Evolutionary conservation across 2,888 invertebrate species (phyloP), one percentile per base, ranked within the genome.

Genomic region (Pterobdella sp.): DNA sequence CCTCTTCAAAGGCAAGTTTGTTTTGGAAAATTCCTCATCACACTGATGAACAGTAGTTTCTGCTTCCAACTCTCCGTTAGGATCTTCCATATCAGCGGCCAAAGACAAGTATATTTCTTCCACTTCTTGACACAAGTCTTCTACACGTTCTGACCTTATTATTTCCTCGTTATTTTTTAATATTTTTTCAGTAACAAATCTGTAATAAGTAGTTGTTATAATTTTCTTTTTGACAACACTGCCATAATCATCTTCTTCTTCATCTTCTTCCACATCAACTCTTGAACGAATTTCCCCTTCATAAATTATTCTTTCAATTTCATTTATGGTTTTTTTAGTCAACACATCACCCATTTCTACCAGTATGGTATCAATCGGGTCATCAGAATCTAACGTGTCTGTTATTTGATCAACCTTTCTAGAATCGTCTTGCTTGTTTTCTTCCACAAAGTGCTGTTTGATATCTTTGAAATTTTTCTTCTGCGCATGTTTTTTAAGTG

Each of bases 21-120:
- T 72, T 31, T 36, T 42, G 29, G 68, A 56, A 1, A 72, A 10
- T 18, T 71, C 68, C 22, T 67, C 70, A 2, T 73, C 73, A 49
- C 37, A 72, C 37, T 74, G 74, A 18, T 72, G 37, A 3, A 74
- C 69, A 22, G 52, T 69, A n/a, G 74, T 74, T 18, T 74, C 72
- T n/a, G 74, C 65, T 42, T 69, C 74, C n/a, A 72, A 72, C 22
- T 72, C 72, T 52, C 69, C 74, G 18, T 69, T 69, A 4, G 63
- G 37, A 29, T 22, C 18, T 3, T 56, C 60, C n/a, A n/a, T n/a
- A n/a, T 72, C 74, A 35, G 74, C 66, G 1, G 74, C 72, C 26
- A 74, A 42, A 18, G 36, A 67, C 49, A 74, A 26, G 2, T 68
- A 73, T 14, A 74, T 72, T 60, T 74, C 74, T 37, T 74, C 74